These are phyloP conservation scores for Sussaba pulchella DNA, from an alignment of 2,888 invertebrate genomes.

Conservation along the genomic window DNA sequence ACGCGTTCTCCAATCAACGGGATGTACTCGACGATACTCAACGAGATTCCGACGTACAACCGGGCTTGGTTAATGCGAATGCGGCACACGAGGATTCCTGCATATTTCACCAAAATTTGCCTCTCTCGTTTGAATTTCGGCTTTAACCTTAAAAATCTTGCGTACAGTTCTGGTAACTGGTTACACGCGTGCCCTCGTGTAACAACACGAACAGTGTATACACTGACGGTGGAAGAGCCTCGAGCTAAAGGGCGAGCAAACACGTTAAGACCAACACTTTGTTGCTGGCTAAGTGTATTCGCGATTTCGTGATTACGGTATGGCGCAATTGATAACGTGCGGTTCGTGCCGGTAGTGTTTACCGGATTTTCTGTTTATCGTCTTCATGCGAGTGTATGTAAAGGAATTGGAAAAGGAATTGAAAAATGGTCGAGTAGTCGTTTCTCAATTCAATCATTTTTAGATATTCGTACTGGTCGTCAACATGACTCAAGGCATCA, in stretches of 20 bases:
- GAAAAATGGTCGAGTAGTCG: too few relatives aligned
- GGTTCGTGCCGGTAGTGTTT: constrained; percentile 2
- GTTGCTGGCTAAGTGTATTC: not conserved
- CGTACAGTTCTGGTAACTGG: too few relatives aligned
- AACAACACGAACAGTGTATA: constrained; percentile 5
- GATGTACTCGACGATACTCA: constrained; percentile 28
- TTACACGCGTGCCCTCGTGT: too few relatives aligned
- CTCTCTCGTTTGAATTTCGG: too few relatives aligned
- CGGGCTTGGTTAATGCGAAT: too few relatives aligned
- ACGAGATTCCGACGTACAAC: not conserved
- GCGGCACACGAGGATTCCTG: too few relatives aligned
- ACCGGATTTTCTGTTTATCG: constrained; percentile 3
- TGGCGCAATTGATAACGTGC: constrained; percentile 11
- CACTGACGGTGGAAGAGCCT: constrained; percentile 4
- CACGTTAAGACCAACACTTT: not conserved
- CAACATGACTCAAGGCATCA: too few relatives aligned
- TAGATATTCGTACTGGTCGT: too few relatives aligned
- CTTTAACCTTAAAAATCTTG: too few relatives aligned
- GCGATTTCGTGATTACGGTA: constrained; percentile 32
- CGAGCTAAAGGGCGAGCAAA: not conserved
- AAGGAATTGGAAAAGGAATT: too few relatives aligned
- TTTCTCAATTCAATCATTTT: too few relatives aligned
- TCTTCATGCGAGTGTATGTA: not conserved
- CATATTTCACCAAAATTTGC: too few relatives aligned
- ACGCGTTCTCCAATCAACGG: constrained; percentile 28